A percentile compares a stretch with the other conserved stretches of the same genome.
Conservation (phyloP, 2,113 vertebrate genomes). For the Lutjanus erythropterus region DNA sequence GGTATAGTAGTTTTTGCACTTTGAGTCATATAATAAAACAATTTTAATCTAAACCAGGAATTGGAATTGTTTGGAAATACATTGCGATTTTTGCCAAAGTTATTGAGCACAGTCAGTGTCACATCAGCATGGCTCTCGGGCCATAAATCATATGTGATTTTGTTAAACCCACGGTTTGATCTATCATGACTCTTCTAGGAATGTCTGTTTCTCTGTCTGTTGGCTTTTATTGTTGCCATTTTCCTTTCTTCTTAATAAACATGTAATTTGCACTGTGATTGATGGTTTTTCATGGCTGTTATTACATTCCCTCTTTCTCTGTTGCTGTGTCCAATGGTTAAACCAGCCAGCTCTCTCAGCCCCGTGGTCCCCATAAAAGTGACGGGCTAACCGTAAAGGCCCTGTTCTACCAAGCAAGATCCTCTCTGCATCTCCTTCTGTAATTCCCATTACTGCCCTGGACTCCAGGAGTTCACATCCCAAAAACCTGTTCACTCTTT, state of each 20-base stretch:
- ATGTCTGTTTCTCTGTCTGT: conserved; percentile 49
- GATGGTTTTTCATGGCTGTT: conserved; percentile 61
- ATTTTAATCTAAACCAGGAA: no score
- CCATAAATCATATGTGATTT: conserved; percentile 47
- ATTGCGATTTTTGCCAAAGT: no score
- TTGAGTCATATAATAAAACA: no score
- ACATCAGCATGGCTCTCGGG: conserved; percentile 8
- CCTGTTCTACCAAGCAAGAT: conserved; percentile 38
- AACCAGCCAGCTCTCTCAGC: conserved; percentile 63
- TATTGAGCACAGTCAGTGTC: conserved; percentile 26
- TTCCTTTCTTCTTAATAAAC: conserved; percentile 72
- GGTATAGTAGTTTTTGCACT: no score
- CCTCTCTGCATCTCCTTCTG: conserved; percentile 70
- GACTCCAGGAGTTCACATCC: conserved; percentile 68
- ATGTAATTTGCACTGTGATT: conserved; percentile 70
- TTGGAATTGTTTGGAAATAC: no score
- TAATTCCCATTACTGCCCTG: conserved; percentile 81
- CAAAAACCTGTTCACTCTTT: conserved; percentile 56
- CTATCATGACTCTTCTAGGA: conserved; percentile 26
- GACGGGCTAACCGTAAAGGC: conserved; percentile 56
- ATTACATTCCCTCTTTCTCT: conserved; percentile 59
- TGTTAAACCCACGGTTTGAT: conserved; percentile 26
- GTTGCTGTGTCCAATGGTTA: conserved; percentile 62
- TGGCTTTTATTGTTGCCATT: conserved; percentile 45
- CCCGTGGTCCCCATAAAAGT: conserved; percentile 70